Evolutionary conservation across 1,140 invertebrate genomes (phyloP).

Genomic region (Agrypnia vestita): DNA sequence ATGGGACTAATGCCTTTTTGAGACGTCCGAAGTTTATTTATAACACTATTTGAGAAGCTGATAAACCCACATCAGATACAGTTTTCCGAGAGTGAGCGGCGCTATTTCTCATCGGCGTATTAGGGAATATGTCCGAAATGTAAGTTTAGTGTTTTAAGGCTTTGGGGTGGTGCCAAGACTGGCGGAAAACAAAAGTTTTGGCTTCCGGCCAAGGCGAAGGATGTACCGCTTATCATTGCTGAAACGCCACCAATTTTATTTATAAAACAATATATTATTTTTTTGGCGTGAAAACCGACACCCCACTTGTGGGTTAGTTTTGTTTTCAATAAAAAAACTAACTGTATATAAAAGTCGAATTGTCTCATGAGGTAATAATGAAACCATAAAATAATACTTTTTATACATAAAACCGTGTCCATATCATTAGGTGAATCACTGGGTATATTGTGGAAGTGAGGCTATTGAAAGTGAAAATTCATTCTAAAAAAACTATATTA

Average conservation of each 20-base stretch:
- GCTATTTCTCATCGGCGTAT: constrained; percentile 22
- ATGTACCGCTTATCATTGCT: constrained; percentile 26
- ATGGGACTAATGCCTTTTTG: background rate
- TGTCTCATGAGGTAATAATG: background rate
- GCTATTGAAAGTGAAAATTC: no score
- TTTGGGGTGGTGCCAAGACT: constrained; percentile 17
- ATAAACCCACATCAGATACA: constrained; percentile 17
- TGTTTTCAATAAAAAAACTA: background rate
- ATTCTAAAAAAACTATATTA: no score
- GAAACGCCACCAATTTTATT: background rate
- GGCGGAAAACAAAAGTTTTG: constrained; percentile 42
- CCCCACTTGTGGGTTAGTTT: background rate
- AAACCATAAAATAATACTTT: background rate
- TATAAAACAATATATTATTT: constrained; percentile 10
- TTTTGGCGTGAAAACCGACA: constrained; percentile 21
- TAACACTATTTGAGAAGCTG: constrained; percentile 7
- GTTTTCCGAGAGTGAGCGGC: background rate
- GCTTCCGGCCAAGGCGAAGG: constrained; percentile 7
- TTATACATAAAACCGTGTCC: no score
- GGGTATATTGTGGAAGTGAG: no score
- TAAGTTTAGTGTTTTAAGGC: constrained; percentile 12
- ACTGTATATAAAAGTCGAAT: background rate
- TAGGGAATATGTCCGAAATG: constrained; percentile 19
- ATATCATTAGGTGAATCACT: no score
- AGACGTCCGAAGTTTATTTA: background rate